Conservation (phyloP, 2,113 vertebrate species). For the Lonchura striata region DNA sequence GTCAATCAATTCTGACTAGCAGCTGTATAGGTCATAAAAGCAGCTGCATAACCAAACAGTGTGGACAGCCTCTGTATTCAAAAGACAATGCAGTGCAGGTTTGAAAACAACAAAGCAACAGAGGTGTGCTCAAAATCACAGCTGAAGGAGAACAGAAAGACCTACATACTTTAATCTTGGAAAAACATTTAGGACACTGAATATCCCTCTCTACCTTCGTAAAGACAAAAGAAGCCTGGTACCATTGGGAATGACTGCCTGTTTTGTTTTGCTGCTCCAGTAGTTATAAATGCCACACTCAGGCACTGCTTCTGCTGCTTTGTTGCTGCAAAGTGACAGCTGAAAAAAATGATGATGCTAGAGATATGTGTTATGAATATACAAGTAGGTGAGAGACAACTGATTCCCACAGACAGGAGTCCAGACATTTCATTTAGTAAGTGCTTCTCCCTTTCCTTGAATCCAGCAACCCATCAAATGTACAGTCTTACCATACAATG, state of each 20-base stretch:
- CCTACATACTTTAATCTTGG: not conserved
- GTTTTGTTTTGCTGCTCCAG: conserved; percentile 41
- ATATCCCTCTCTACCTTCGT: not conserved
- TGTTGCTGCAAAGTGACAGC: conserved; percentile 48
- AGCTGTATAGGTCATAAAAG: not conserved
- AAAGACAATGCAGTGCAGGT: not conserved
- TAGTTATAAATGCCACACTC: not conserved
- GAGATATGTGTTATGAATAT: conserved; percentile 48
- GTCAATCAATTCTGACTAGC: not conserved
- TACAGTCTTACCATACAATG: not conserved
- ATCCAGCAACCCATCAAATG: not conserved
- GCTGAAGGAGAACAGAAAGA: not conserved
- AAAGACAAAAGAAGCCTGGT: not conserved
- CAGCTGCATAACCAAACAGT: not conserved
- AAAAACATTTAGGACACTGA: not conserved
- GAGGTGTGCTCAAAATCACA: not conserved
- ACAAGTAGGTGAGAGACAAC: conserved; percentile 24
- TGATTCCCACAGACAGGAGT: not conserved
- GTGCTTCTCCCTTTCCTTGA: not conserved
- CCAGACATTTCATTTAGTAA: not conserved
- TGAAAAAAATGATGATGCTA: conserved; percentile 41
- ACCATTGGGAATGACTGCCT: conserved; percentile 10
- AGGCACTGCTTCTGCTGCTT: not conserved
- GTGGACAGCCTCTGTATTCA: not conserved
- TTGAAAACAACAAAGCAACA: not conserved